A percentile compares a stretch with the other conserved stretches of the same genome.
Conservation (phyloP, 2,113 vertebrate species). For the Cynopterus brachyotis region DNA sequence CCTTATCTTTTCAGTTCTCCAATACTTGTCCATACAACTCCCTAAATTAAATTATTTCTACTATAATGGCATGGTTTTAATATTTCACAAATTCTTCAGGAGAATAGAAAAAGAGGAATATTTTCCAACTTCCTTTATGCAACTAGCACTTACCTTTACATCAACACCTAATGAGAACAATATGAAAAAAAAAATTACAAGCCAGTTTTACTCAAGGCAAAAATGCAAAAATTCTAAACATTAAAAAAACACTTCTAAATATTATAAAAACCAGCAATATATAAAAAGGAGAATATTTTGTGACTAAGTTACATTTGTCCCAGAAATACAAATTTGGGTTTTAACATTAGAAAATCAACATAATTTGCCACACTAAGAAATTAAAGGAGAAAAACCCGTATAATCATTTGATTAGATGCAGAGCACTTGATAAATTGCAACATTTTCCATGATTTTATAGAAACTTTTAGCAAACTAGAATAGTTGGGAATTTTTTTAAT, state of each 20-base stretch:
- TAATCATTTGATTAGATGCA: not conserved
- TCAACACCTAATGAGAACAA: not conserved
- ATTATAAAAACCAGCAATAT: not conserved
- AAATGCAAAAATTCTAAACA: not conserved
- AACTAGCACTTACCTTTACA: not conserved
- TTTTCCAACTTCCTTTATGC: conserved; percentile 16
- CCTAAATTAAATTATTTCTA: not conserved
- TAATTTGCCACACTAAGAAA: not conserved
- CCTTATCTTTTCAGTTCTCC: not conserved
- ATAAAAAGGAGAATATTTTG: not conserved
- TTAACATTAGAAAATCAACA: conserved; percentile 1
- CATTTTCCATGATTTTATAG: not conserved
- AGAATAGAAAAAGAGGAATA: not conserved
- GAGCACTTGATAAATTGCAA: not conserved
- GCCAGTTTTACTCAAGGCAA: not conserved
- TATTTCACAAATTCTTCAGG: not conserved
- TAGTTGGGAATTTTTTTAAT: not conserved
- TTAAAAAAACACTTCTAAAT: not conserved
- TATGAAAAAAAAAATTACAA: conserved; percentile 16
- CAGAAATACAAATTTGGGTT: not conserved
- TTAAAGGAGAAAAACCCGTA: not conserved
- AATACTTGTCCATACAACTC: not conserved
- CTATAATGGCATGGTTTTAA: not conserved
- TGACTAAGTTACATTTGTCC: not conserved
- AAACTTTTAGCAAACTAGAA: not conserved